Conservation (phyloP, 2,113 vertebrate genomes). For the Synodontis membranacea region DNA sequence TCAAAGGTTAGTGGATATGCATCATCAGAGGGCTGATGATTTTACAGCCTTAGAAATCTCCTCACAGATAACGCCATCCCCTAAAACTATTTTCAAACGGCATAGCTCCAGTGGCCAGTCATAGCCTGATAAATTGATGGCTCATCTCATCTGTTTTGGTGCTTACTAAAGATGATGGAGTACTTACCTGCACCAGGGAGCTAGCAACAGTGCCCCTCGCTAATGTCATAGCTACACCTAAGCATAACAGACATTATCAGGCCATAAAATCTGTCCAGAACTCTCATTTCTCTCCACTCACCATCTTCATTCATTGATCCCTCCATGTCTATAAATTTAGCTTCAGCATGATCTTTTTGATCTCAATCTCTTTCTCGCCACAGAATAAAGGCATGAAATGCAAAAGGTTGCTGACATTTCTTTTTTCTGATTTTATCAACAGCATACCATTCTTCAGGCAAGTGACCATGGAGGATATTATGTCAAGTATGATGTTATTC, state of each 20-base stretch:
- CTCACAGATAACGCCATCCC: too few species aligned
- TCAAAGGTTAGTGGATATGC: too few species aligned
- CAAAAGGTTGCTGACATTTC: too few species aligned
- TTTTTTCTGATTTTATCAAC: not conserved
- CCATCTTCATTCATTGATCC: not conserved
- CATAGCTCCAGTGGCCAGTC: not conserved
- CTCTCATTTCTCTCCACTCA: not conserved
- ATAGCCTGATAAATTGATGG: not conserved
- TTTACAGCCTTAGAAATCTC: not conserved
- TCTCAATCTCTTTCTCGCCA: too few species aligned
- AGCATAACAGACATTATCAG: constrained; percentile 6
- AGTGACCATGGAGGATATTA: not conserved
- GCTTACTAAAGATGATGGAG: not conserved
- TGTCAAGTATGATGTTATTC: too few species aligned
- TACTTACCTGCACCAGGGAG: not conserved
- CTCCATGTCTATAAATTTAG: too few species aligned
- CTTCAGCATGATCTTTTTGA: too few species aligned
- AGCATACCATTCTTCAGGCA: not conserved
- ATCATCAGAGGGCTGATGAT: not conserved
- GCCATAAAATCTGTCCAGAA: too few species aligned
- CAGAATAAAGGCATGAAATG: too few species aligned
- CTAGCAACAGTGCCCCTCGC: not conserved
- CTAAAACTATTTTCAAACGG: not conserved
- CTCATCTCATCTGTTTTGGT: not conserved
- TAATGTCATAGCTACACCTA: not conserved